A percentile compares a stretch with the other conserved stretches of the same genome.
phyloP scores from a whole-genome alignment of 2,888 invertebrate species.

The Argyra leucocephala region DNA sequence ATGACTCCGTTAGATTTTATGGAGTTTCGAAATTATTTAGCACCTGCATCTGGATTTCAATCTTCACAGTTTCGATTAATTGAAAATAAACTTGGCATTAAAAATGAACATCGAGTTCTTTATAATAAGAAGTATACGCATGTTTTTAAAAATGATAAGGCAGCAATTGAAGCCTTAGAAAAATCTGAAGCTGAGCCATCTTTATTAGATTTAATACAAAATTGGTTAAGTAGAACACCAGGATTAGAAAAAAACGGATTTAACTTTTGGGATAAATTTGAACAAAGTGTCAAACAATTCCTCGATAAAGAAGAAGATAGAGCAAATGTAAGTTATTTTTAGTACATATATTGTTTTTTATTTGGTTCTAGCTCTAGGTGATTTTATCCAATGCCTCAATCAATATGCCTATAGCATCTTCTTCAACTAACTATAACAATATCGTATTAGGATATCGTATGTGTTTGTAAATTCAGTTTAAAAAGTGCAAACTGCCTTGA shows the following conservation, averaged over 20 bases:
- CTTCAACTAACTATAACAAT: too few species aligned
- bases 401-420: too few species aligned
- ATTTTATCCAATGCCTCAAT: too few species aligned
- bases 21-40: slow-evolving; percentile 87
- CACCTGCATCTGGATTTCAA: slow-evolving; percentile 96
- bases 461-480: too few species aligned
- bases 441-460: too few species aligned
- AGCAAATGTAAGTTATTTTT: slow-evolving; percentile 45
- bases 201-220: slow-evolving; percentile 72
- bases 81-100: slow-evolving; percentile 83
- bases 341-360: too few species aligned
- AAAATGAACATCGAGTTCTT: slow-evolving; percentile 76
- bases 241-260: slow-evolving; percentile 77
- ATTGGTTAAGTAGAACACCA: slow-evolving; percentile 91
- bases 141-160: slow-evolving; percentile 69
- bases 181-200: slow-evolving; percentile 79
- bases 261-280: slow-evolving; percentile 91
- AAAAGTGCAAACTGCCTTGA: too few species aligned
- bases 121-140: slow-evolving; percentile 87
- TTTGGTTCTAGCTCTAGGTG: too few species aligned
- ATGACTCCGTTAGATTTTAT: slow-evolving; percentile 99
- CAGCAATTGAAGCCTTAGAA: slow-evolving; percentile 48
- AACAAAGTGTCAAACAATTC: slow-evolving; percentile 60
- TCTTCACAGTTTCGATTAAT: slow-evolving; percentile 90
- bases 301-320: slow-evolving; percentile 56